Base-by-base conservation (phyloP, 1,140 invertebrate genomes). In the Nomia melanderi region DNA sequence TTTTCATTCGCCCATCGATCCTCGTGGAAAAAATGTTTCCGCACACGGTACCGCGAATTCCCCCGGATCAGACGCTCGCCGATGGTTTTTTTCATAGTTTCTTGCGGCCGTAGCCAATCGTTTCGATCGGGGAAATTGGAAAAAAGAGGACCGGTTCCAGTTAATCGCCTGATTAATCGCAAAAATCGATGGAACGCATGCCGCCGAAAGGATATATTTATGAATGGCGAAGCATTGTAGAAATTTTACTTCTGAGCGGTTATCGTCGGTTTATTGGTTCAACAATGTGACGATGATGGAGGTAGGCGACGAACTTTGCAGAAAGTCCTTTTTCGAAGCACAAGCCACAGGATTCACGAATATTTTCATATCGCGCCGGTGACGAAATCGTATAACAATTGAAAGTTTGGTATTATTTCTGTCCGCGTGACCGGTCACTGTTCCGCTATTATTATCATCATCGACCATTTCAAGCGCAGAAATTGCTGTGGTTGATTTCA, bases 151-250 rank as follows among this genome's bases (percentile, higher is more conserved):
- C 54, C 50, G 41, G 39, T 73, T 27, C 41, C n/a, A 73, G 33
- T 64, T 73, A 14, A 47, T 73, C 23, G 70, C 39, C 53, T 31
- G 39, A 63, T 73, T 64, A 64, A 73, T 73, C 6, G 31, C 33
- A 36, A 29, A 54, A 71, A 60, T 39, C 29, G n/a, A 39, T 1
- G 31, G 36, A 63, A 36, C 25, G 53, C 12, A 17, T 0, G 9
- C 0, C 20, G 53, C 31, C 33, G 25, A 31, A 33, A 27, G 29
- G 65, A 65, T 74, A 47, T 44, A 65, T 74, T 65, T 65, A 64
- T 54, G 33, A 1, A 23, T 23, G 33, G 33, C 56, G 71, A 65
- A 74, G 65, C 64, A 74, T 74, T 65, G 71, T 47, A 33, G 31
- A 74, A 74, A 74, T 74, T n/a, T n/a, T n/a, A n/a, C n/a, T n/a